phyloP scores from a whole-genome alignment of 2,797 vertebrate species.

The Mastacembelus armatus region DNA sequence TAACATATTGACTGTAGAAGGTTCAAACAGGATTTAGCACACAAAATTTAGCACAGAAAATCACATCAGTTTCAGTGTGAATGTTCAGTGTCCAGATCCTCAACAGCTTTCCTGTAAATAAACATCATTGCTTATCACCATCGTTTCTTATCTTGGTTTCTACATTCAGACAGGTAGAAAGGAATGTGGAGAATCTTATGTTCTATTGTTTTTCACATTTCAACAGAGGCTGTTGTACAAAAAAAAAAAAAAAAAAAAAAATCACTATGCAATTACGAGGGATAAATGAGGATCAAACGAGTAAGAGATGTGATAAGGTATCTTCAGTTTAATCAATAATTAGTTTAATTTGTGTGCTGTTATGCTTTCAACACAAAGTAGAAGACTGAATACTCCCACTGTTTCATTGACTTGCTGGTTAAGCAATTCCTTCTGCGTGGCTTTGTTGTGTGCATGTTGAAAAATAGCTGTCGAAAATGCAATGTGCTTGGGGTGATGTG shows the following conservation, averaged over 20 bases:
- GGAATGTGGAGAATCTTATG: constrained; percentile 36
- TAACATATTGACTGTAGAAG: constrained; percentile 11
- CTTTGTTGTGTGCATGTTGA: neutral
- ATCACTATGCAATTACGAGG: constrained; percentile 33
- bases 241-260: constrained; percentile 21
- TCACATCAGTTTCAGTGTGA: neutral
- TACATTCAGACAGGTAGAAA: constrained; percentile 25
- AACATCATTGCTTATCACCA: too few species aligned
- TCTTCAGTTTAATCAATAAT: constrained; percentile 53
- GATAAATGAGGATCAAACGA: constrained; percentile 44
- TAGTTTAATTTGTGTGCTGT: constrained; percentile 35
- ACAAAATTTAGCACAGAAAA: too few species aligned
- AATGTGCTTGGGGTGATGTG: neutral
- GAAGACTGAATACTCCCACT: neutral
- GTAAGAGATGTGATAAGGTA: constrained; percentile 38
- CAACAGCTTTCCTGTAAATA: constrained; percentile 8
- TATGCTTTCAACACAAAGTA: constrained; percentile 8
- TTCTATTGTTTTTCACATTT: constrained; percentile 38
- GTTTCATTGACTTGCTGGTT: neutral
- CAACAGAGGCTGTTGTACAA: constrained; percentile 25
- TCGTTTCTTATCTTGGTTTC: too few species aligned
- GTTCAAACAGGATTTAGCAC: neutral
- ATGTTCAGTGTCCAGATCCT: constrained; percentile 8
- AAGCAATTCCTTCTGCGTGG: neutral
- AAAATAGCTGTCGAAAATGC: constrained; percentile 1